Base-by-base conservation (phyloP, 2,797 vertebrate genomes). In the Rhodeus uyekii region DNA sequence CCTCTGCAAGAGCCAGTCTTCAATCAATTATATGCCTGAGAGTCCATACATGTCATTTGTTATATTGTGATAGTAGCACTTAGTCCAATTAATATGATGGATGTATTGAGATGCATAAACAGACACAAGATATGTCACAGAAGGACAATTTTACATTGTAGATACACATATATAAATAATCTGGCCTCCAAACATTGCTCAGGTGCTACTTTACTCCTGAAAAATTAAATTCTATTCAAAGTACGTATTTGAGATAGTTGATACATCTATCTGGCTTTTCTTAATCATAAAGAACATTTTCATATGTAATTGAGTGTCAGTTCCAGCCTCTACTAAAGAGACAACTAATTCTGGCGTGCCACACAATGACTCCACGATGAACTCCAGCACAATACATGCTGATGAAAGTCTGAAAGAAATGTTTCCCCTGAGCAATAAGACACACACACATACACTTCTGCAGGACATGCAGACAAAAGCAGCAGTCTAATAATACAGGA, bases 401-500 rank as follows among this genome's bases (percentile, higher is more conserved):
- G 60, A 74, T 73, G 34, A 81, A 42, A 5, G 39, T 75, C 71
- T 74, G 44, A 55, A 61, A 73, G 29, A 73, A 48, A 64, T 53
- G 32, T 50, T 34, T 63, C 22, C 8, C 9, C 14, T 12, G 13
- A 71, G 29, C 13, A 13, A 46, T 32, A 69, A 80, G 50, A 68
- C 42, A 64, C 78, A 73, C 39, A 79, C 42, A 78, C 67, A 16
- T 42, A 64, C 76, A 72, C 68, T 34, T 46, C 22, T 63, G 18
- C 65, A 65, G 19, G 80, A 65, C 8, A 81, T 42, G 44, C 18
- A n/a, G 39, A 71, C 80, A 85, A 77, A 69, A 71, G 85, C 75
- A 87, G n/a, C 78, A 67, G 82, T 85, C 85, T 27, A 46, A 74
- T 76, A 80, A 69, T 34, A 76, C 27, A 76, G 34, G 32, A 61